phyloP scores from a whole-genome alignment of 2,113 vertebrate genomes.

The Machaerirhynchus nigripectus region DNA sequence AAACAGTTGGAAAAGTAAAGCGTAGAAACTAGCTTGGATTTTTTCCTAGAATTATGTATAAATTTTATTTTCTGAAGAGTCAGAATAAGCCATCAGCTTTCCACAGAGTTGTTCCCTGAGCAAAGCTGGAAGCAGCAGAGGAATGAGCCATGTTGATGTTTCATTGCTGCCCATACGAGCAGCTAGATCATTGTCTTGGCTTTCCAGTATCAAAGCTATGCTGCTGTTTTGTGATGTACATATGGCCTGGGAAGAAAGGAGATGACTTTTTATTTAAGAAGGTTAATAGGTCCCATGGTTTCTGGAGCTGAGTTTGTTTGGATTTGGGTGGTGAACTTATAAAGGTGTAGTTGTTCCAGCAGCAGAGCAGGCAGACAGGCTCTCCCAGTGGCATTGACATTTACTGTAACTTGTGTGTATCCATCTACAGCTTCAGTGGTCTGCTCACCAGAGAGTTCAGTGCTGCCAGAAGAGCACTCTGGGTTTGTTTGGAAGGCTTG shows the following conservation, averaged over 20 bases:
- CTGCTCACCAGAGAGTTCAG: neutral
- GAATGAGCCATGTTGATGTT: neutral
- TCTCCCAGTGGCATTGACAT: slow-evolving; percentile 59
- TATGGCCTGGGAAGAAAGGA: neutral
- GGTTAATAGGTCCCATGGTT: neutral
- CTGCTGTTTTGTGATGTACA: neutral
- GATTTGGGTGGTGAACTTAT: slow-evolving; percentile 27
- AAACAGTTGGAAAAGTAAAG: neutral
- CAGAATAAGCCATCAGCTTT: neutral
- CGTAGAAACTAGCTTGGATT: fast-evolving
- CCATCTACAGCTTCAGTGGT: neutral
- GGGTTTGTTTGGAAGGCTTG: neutral
- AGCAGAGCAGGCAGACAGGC: slow-evolving; percentile 25
- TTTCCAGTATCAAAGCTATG: neutral
- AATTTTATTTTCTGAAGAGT: neutral
- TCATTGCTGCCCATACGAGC: neutral
- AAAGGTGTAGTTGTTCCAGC: slow-evolving; percentile 24
- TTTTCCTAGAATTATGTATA: neutral
- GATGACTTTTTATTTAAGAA: neutral
- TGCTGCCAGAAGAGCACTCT: slow-evolving; percentile 23
- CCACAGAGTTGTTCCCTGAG: neutral
- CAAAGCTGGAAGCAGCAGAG: neutral
- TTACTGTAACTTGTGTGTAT: slow-evolving; percentile 36
- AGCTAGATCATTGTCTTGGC: neutral
- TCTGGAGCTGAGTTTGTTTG: neutral